A percentile compares a stretch with the other conserved stretches of the same genome.
These are phyloP conservation scores for Homarus gammarus DNA, from an alignment of 2,888 invertebrate genomes.

Conservation along the genomic window DNA sequence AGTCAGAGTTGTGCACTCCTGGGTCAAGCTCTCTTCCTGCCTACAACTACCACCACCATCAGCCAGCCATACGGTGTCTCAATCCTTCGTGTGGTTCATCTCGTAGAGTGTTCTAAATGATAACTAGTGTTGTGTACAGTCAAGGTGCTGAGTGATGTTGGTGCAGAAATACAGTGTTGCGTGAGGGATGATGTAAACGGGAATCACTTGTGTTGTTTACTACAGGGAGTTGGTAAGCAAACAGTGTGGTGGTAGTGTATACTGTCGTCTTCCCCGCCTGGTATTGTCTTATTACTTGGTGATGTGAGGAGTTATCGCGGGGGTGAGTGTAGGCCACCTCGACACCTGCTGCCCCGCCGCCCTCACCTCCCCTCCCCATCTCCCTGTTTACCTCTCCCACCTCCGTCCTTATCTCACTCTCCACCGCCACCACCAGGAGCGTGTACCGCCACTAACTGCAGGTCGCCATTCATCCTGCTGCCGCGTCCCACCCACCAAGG, in stretches of 20 bases:
- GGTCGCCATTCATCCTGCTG: neutral
- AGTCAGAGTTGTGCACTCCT: constrained; percentile 17
- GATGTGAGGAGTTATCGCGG: too few relatives aligned
- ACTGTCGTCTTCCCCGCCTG: too few relatives aligned
- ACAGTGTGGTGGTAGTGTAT: too few relatives aligned
- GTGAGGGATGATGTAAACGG: neutral
- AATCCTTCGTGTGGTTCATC: too few relatives aligned
- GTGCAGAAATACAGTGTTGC: neutral
- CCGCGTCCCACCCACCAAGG: neutral
- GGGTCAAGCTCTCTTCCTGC: neutral
- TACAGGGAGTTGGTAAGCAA: too few relatives aligned
- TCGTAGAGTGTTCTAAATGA: too few relatives aligned
- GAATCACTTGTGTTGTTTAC: too few relatives aligned
- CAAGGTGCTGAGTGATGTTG: too few relatives aligned
- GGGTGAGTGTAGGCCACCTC: neutral
- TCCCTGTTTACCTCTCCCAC: neutral
- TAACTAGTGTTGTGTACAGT: too few relatives aligned
- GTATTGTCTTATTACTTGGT: too few relatives aligned
- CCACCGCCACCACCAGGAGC: constrained; percentile 6
- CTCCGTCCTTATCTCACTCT: neutral
- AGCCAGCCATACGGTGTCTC: neutral
- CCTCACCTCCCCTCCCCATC: neutral
- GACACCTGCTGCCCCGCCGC: neutral
- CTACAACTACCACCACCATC: neutral
- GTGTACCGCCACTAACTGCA: neutral